Evolutionary conservation across 2,888 invertebrate genomes (phyloP).

Genomic region (Rhamphomyia laevipes): DNA sequence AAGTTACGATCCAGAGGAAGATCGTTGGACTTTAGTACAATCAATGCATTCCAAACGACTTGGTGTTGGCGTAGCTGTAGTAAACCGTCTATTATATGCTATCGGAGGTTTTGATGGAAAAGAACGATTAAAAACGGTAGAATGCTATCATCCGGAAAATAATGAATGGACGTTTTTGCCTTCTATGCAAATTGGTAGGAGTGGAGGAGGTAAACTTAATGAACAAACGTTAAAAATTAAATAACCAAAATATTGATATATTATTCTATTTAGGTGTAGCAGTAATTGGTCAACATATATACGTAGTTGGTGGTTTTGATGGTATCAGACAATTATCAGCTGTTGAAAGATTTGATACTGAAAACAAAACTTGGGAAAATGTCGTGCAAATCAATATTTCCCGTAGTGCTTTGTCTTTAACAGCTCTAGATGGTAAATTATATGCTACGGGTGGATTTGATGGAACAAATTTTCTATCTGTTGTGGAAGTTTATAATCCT

Average conservation of each 20-base stretch:
- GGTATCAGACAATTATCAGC: conserved; percentile 67
- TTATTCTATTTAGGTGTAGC: conserved; percentile 52
- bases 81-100: conserved; percentile 67
- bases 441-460: conserved; percentile 91
- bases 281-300: conserved; percentile 73
- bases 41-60: conserved; percentile 66
- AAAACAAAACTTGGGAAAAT: conserved; percentile 66
- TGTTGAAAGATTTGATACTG: conserved; percentile 81
- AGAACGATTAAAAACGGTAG: conserved; percentile 62
- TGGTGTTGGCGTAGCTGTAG: conserved; percentile 68
- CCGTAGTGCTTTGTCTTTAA: conserved; percentile 77
- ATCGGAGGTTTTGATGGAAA: conserved; percentile 84
- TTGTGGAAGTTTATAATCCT: conserved; percentile 84
- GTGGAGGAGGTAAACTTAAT: conserved; percentile 60
- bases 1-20: conserved; percentile 78
- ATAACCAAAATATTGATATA: not conserved
- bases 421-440: conserved; percentile 73
- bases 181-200: conserved; percentile 64
- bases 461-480: conserved; percentile 69
- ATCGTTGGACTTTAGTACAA: conserved; percentile 66
- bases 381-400: conserved; percentile 66
- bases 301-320: conserved; percentile 93
- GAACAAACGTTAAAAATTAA: not conserved
- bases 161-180: conserved; percentile 76
- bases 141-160: conserved; percentile 90